Conservation (phyloP, 2,888 invertebrate species). For the Sclerodermus sp. region DNA sequence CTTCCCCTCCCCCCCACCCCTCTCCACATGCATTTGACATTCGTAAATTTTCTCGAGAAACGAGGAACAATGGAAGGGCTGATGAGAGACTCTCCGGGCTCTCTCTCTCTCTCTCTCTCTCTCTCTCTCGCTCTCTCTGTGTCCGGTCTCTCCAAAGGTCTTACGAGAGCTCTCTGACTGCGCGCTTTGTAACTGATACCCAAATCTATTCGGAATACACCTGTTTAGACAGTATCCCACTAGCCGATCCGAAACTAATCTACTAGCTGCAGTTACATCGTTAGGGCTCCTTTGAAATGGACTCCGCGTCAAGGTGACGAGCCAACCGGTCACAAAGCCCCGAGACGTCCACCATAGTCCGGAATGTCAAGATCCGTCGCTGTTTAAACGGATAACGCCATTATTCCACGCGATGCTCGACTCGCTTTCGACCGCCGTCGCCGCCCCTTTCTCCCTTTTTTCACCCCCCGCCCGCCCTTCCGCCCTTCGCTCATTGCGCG, state of each 20-base stretch:
- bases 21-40: constrained; percentile 15
- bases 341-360: not conserved
- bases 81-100: constrained; percentile 11
- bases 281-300: constrained; percentile 4
- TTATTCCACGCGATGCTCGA: too few relatives aligned
- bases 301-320: not conserved
- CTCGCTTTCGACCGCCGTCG: too few relatives aligned
- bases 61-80: constrained; percentile 31
- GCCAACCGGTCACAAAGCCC: not conserved
- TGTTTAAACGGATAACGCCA: too few relatives aligned
- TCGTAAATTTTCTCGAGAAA: constrained; percentile 35
- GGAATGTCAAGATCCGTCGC: constrained; percentile 11
- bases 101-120: too few relatives aligned
- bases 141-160: too few relatives aligned
- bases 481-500: too few relatives aligned
- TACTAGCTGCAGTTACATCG: constrained; percentile 4
- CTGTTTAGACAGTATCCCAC: constrained; percentile 12
- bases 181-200: constrained; percentile 39
- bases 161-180: constrained; percentile 7
- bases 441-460: too few relatives aligned
- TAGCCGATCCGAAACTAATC: constrained; percentile 4
- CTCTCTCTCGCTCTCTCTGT: too few relatives aligned
- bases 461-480: too few relatives aligned
- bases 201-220: constrained; percentile 18
- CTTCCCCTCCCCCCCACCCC: constrained; percentile 2